Base-by-base conservation (phyloP, 2,797 vertebrate species). In the Poecilia gillii region DNA sequence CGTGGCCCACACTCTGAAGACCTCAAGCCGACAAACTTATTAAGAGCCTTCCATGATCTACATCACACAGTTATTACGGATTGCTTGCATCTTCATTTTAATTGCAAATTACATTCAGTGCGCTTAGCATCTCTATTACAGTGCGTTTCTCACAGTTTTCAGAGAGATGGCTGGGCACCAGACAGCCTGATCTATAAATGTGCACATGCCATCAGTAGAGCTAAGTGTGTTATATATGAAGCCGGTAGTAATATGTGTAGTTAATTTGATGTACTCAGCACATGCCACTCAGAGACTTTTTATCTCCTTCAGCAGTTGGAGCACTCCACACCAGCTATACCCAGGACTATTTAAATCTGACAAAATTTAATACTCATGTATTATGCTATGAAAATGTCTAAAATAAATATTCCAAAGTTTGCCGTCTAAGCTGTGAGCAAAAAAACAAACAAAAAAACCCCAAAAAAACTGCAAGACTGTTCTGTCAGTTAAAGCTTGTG, bases 401-500 rank as follows among this genome's bases (percentile, higher is more conserved):
- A 68, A 47, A 84, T 55, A 11, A 0, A 12, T 47, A 33, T 46
- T 57, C 68, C 25, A 76, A 78, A 72, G 75, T 82, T 82, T 87
- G 41, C n/a, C 77, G 25, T 81, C 68, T 75, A 39, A 64, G 55
- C 72, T 83, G 73, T 83, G 59, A 33, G 13, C n/a, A 3, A 57
- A 74, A 78, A 49, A 73, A 78, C 78, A 13, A 4, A 53, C 25
- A 23, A 28, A 57, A 14, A 20, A 74, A 79, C 76, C 62, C n/a
- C n/a, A n/a, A n/a, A 57, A 77, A 41, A 74, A 77, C 13, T 74
- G 51, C 53, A 57, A 59, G 25, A 81, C 74, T 80, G 68, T 78
- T 85, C 86, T 89, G 85, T 90, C 88, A 90, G 84, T 89, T 86
- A 89, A 87, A 86, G 77, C 51, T 64, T 75, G 49, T 78, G 74